Evolutionary conservation across 1,140 invertebrate species (phyloP).

Genomic region (Drosophila pectinifera): DNA sequence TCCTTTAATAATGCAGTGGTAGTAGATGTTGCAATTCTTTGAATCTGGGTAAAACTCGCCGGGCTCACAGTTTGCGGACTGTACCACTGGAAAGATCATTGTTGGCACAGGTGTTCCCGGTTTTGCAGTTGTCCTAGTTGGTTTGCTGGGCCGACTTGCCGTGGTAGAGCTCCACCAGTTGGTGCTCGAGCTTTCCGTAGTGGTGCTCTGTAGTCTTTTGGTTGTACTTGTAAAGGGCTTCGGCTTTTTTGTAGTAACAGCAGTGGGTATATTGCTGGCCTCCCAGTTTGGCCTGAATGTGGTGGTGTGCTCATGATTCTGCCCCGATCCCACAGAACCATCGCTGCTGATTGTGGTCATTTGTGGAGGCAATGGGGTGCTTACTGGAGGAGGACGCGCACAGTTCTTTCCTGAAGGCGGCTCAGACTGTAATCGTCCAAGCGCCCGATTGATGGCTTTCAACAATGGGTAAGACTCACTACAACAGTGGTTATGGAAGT

Average conservation of each 20-base stretch:
- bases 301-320: conserved; percentile 71
- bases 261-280: conserved; percentile 69
- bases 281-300: conserved; percentile 86
- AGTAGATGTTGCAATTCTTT: conserved; percentile 90
- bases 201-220: conserved; percentile 29
- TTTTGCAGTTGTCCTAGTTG: conserved; percentile 53
- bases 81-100: conserved; percentile 83
- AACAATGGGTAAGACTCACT: conserved; percentile 91
- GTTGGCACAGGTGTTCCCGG: conserved; percentile 84
- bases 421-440: conserved; percentile 88
- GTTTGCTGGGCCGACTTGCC: conserved; percentile 69
- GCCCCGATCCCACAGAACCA: conserved; percentile 56
- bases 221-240: conserved; percentile 51
- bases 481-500: conserved; percentile 93
- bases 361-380: conserved; percentile 90
- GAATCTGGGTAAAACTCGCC: conserved; percentile 89
- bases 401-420: conserved; percentile 86
- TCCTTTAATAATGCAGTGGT: conserved; percentile 89
- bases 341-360: conserved; percentile 87
- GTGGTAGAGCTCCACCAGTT: conserved; percentile 82
- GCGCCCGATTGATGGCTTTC: conserved; percentile 89
- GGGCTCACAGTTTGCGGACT: conserved; percentile 86
- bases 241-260: conserved; percentile 31
- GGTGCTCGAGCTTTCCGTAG: conserved; percentile 43
- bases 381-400: conserved; percentile 88